These are phyloP conservation scores for Diabrotica undecimpunctata DNA, from an alignment of 1,140 invertebrate genomes.

Conservation along the genomic window DNA sequence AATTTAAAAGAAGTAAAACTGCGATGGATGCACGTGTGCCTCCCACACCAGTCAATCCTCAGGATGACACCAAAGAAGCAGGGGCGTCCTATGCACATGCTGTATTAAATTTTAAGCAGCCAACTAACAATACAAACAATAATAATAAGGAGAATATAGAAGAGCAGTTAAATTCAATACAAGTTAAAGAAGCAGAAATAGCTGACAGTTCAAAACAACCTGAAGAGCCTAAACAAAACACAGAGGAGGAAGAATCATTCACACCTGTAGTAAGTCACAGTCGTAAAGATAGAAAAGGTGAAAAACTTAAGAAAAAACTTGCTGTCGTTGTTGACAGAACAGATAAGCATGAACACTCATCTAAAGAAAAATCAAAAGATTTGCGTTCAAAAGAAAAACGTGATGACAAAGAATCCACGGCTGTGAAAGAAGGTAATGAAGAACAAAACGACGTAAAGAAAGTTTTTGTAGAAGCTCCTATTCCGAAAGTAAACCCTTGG, in stretches of 20 bases:
- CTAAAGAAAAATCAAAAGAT: slow-evolving; percentile 22
- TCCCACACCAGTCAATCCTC: slow-evolving; percentile 26
- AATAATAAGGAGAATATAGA: slow-evolving; percentile 32
- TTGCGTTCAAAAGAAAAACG: slow-evolving; percentile 21
- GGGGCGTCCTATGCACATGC: slow-evolving; percentile 44
- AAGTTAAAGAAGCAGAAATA: slow-evolving; percentile 16
- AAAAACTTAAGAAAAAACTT: slow-evolving; percentile 38
- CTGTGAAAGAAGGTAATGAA: slow-evolving; percentile 38
- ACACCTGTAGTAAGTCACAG: slow-evolving; percentile 51
- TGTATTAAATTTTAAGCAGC: slow-evolving; percentile 41
- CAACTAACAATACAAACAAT: slow-evolving; percentile 23
- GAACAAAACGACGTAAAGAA: slow-evolving; percentile 49
- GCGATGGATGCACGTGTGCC: slow-evolving; percentile 36
- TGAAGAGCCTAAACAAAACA: slow-evolving; percentile 13
- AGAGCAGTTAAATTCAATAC: slow-evolving; percentile 21
- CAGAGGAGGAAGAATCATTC: slow-evolving; percentile 51
- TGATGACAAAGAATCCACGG: slow-evolving; percentile 29
- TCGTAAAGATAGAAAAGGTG: slow-evolving; percentile 51
- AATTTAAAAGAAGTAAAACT: slow-evolving; percentile 15
- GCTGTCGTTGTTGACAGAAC: slow-evolving; percentile 25
- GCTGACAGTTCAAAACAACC: slow-evolving; percentile 24
- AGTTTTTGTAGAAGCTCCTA: slow-evolving; percentile 57
- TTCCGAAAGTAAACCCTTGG: slow-evolving; percentile 60
- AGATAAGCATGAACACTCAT: slow-evolving; percentile 27
- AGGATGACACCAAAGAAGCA: slow-evolving; percentile 25